Conservation (phyloP, 1,140 invertebrate species). For the Caenorhabditis remanei region DNA sequence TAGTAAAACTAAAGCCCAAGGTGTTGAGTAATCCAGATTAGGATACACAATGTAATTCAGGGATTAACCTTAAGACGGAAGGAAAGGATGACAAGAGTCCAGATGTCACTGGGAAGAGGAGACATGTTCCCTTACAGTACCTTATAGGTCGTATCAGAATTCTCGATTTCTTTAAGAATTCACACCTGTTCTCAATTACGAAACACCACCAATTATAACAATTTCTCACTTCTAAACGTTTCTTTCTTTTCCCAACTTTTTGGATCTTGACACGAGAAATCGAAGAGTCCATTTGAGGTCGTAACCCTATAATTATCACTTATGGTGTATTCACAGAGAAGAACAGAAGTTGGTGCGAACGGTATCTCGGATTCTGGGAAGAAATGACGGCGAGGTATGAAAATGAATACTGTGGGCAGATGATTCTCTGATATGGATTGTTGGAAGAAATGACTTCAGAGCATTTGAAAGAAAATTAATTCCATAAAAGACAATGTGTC, state of each 20-base stretch:
- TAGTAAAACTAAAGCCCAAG: not conserved
- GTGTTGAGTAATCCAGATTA: conserved; percentile 13
- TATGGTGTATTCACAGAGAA: not conserved
- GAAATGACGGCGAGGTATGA: not conserved
- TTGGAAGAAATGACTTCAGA: too few relatives aligned
- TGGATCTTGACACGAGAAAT: not conserved
- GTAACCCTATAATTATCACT: not conserved
- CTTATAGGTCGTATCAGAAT: not conserved
- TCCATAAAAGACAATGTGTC: not conserved
- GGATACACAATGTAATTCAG: not conserved
- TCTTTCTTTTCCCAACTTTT: conserved; percentile 26
- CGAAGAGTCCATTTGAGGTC: conserved; percentile 20
- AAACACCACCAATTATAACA: not conserved
- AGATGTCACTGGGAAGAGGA: not conserved
- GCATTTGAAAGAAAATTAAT: too few relatives aligned
- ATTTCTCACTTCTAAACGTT: conserved; percentile 38
- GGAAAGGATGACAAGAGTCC: not conserved
- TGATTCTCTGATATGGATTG: too few relatives aligned
- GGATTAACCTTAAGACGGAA: not conserved
- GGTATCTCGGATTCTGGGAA: not conserved
- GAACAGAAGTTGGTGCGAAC: not conserved
- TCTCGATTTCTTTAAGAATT: not conserved
- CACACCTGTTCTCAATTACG: conserved; percentile 26
- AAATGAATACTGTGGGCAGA: too few relatives aligned
- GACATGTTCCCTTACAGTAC: not conserved